phyloP scores from a whole-genome alignment of 2,797 vertebrate genomes.

The Enteromius unitaeniatus region DNA sequence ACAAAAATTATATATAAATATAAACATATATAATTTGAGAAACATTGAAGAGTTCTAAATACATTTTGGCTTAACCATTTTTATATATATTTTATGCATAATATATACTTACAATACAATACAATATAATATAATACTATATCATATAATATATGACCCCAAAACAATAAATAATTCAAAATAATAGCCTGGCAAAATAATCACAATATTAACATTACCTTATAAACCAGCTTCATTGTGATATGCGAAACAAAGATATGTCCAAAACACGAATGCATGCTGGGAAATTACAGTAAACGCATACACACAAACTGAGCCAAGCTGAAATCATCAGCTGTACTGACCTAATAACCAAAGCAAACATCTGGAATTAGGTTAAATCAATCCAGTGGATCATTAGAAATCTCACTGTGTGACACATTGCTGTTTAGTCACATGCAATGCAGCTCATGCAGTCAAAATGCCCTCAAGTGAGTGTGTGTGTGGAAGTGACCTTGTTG shows the following conservation, averaged over 20 bases:
- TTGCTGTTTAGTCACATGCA: constrained; percentile 23
- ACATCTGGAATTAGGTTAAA: constrained; percentile 43
- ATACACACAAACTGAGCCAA: not conserved
- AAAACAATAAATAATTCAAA: constrained; percentile 51
- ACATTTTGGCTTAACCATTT: no score
- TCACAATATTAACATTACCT: constrained; percentile 51
- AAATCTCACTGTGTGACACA: not conserved
- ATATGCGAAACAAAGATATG: constrained; percentile 19
- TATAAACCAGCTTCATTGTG: constrained; percentile 34
- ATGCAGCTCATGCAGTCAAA: constrained; percentile 22
- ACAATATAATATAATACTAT: no score
- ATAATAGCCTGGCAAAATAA: constrained; percentile 54
- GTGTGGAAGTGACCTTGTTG: constrained; percentile 42
- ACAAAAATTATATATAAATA: no score
- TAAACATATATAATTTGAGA: no score
- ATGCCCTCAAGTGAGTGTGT: constrained; percentile 39
- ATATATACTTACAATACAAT: no score
- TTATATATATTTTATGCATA: no score
- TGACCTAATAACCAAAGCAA: constrained; percentile 18
- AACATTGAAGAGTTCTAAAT: no score
- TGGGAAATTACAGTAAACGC: not conserved
- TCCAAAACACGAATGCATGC: not conserved
- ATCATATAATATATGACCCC: no score
- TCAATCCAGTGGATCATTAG: constrained; percentile 30
- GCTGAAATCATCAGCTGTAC: constrained; percentile 17